Evolutionary conservation across 2,113 vertebrate genomes (phyloP).

Genomic region (Cryptotis parvus): DNA sequence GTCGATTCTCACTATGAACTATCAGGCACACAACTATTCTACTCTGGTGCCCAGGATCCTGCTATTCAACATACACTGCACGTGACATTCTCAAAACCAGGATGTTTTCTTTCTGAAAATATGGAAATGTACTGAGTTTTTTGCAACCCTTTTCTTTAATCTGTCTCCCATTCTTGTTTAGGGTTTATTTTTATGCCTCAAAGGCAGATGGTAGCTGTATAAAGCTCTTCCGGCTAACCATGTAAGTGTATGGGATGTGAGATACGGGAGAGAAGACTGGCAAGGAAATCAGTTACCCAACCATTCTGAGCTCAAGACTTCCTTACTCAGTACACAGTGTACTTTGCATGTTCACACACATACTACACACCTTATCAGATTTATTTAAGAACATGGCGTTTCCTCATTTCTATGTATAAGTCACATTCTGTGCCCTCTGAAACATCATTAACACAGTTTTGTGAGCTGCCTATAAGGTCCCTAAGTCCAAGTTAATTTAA

Average conservation of each 20-base stretch:
- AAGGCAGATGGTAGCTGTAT: constrained; percentile 16
- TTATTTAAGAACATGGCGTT: background rate
- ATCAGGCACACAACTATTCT: background rate
- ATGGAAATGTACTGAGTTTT: background rate
- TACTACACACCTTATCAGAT: background rate
- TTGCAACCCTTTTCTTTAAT: background rate
- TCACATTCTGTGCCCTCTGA: background rate
- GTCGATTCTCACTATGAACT: no score
- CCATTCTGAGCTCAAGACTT: constrained; percentile 34
- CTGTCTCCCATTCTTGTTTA: constrained; percentile 56
- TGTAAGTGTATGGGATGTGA: constrained; percentile 16
- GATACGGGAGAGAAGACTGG: background rate
- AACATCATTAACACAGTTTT: constrained; percentile 44
- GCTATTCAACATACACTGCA: background rate
- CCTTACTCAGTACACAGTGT: background rate
- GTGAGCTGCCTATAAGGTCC: constrained; percentile 35
- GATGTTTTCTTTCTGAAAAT: background rate
- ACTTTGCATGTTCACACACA: background rate
- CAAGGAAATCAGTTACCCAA: constrained; percentile 49
- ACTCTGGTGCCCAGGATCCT: no score
- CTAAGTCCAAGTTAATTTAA: constrained; percentile 60
- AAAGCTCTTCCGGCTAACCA: constrained; percentile 63
- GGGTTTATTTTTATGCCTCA: background rate
- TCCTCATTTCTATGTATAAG: background rate
- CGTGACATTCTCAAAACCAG: background rate